phyloP scores from a whole-genome alignment of 92 coral and sea anemone species.

The Palythoa heliodiscus region DNA sequence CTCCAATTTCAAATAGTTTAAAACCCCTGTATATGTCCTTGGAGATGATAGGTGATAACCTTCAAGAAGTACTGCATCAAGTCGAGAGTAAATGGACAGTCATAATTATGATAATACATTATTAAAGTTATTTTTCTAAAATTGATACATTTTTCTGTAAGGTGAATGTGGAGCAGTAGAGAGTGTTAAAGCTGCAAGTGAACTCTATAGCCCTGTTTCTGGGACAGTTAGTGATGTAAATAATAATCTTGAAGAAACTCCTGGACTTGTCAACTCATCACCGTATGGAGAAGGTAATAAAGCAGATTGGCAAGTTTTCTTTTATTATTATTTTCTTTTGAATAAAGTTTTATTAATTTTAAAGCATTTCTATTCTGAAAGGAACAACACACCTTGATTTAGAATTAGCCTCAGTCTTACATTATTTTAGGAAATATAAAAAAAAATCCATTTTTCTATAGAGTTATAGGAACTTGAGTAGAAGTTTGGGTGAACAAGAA shows the following conservation, averaged over 20 bases:
- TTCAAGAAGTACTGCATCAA: too few relatives aligned
- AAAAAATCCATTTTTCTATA: too few relatives aligned
- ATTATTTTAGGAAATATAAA: too few relatives aligned
- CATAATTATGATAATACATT: neutral
- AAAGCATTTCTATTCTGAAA: too few relatives aligned
- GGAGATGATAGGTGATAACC: too few relatives aligned
- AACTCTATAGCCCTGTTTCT: slow-evolving; percentile 76
- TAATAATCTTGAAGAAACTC: slow-evolving; percentile 57
- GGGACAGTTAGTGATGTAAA: slow-evolving; percentile 77
- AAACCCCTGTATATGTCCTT: too few relatives aligned
- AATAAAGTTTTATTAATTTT: too few relatives aligned
- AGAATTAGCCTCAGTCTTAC: too few relatives aligned
- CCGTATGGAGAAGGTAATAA: slow-evolving; percentile 88
- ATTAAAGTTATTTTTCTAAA: neutral
- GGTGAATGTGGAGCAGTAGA: slow-evolving; percentile 89
- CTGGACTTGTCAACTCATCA: slow-evolving; percentile 79
- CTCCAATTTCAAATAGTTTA: too few relatives aligned
- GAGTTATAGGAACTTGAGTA: too few relatives aligned
- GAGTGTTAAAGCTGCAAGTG: slow-evolving; percentile 98
- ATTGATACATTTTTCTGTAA: slow-evolving; percentile 23
- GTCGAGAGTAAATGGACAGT: neutral
- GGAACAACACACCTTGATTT: too few relatives aligned
- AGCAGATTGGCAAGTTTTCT: neutral
- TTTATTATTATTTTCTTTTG: neutral
- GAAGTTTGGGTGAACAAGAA: too few relatives aligned